phyloP scores from a whole-genome alignment of 2,888 invertebrate species.

The Acheta domesticus region DNA sequence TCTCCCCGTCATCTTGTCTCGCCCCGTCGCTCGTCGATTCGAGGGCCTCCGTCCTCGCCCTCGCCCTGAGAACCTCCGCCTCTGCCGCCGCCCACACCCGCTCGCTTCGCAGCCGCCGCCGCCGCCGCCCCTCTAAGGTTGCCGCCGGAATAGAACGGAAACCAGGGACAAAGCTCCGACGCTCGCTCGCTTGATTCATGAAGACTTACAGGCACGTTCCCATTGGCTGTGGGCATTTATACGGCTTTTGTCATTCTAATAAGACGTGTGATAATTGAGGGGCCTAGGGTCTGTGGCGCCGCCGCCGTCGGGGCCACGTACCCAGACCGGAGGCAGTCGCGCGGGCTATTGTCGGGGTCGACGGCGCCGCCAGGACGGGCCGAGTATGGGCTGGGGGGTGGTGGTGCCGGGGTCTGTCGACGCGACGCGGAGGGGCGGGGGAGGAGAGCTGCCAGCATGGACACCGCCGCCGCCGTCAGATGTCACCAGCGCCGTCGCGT shows the following conservation, averaged over 20 bases:
- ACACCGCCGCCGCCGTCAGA: background rate
- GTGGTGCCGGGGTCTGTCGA: background rate
- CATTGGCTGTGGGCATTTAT: slow-evolving; percentile 6
- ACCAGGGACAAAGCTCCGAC: background rate
- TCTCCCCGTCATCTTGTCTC: no score
- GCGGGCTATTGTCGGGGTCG: background rate
- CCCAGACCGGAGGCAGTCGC: background rate
- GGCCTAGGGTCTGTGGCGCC: background rate
- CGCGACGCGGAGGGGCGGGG: background rate
- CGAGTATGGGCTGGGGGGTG: background rate
- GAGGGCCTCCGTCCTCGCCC: no score
- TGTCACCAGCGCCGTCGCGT: background rate
- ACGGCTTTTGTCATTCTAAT: slow-evolving; percentile 18
- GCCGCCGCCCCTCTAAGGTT: background rate
- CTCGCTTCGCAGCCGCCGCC: background rate
- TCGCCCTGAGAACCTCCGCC: background rate
- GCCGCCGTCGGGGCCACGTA: background rate
- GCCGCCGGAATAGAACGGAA: slow-evolving; percentile 4
- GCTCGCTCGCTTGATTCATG: slow-evolving; percentile 4
- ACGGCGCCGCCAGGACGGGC: background rate
- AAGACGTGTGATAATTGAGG: slow-evolving; percentile 11
- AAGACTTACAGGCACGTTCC: background rate
- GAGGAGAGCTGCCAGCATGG: background rate
- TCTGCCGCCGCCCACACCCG: background rate
- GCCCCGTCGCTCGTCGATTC: no score